phyloP scores from a whole-genome alignment of 2,888 invertebrate genomes.

The Proisotoma minuta region DNA sequence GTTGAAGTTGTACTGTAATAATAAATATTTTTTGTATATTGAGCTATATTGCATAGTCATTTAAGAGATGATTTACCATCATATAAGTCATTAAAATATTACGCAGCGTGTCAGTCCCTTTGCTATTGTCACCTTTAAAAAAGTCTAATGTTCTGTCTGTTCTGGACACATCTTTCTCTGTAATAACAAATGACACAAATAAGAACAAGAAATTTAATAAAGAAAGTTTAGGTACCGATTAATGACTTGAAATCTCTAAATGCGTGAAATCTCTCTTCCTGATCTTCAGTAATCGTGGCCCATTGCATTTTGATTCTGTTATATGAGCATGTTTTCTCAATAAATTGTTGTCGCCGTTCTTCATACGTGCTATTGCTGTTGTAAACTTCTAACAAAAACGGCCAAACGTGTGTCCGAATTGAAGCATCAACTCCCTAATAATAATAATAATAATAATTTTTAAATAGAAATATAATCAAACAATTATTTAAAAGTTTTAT shows the following conservation, averaged over 20 bases:
- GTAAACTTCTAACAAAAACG: constrained; percentile 72
- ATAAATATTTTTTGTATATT: neutral
- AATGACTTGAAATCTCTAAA: constrained; percentile 86
- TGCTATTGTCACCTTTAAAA: constrained; percentile 84
- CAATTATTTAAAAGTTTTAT: neutral
- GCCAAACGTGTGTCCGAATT: constrained; percentile 84
- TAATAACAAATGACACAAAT: constrained; percentile 36
- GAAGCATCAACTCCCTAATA: constrained; percentile 70
- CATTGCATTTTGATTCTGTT: constrained; percentile 95
- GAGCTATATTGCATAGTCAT: neutral
- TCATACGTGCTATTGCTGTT: constrained; percentile 74
- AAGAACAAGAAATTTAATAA: neutral
- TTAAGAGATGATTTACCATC: constrained; percentile 70
- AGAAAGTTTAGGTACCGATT: constrained; percentile 61
- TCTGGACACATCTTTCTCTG: constrained; percentile 93
- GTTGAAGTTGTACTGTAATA: constrained; percentile 98
- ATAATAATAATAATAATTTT: neutral
- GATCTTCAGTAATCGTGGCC: constrained; percentile 79
- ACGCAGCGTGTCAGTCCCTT: constrained; percentile 74
- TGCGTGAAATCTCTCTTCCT: constrained; percentile 81
- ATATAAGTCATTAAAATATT: constrained; percentile 97
- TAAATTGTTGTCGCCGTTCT: constrained; percentile 65
- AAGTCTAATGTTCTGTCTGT: constrained; percentile 88
- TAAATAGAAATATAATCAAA: neutral
- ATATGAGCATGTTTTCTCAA: constrained; percentile 76